phyloP scores from a whole-genome alignment of 2,113 vertebrate species.

The Willisornis vidua region DNA sequence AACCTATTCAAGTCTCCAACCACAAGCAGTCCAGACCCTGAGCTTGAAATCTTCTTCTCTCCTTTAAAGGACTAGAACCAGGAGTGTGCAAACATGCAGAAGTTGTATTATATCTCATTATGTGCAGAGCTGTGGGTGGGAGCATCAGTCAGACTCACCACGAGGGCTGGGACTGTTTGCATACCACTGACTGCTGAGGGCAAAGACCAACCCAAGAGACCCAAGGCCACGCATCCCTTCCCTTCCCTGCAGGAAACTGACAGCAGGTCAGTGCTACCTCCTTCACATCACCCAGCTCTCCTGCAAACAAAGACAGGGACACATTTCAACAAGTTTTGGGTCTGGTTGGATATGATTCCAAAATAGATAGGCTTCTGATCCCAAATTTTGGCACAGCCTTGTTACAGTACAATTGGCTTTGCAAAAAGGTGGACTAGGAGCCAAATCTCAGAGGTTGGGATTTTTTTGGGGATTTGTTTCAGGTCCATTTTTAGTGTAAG shows the following conservation, averaged over 20 bases:
- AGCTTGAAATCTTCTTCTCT: neutral
- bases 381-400: neutral
- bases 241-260: accelerated
- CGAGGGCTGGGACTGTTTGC: neutral
- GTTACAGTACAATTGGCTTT: neutral
- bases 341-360: neutral
- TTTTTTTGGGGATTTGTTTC: neutral
- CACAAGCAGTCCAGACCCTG: neutral
- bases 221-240: accelerated
- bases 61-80: neutral
- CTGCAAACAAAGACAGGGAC: neutral
- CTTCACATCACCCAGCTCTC: neutral
- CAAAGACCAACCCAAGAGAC: neutral
- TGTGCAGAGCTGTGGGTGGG: neutral
- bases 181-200: accelerated
- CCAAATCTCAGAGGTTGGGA: neutral
- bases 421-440: neutral
- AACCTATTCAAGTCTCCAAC: neutral
- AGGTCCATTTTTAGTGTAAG: constrained; percentile 12
- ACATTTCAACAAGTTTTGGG: neutral
- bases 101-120: neutral
- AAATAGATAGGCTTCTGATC: neutral
- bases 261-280: neutral
- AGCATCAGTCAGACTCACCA: neutral
- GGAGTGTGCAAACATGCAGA: neutral